These are phyloP conservation scores for Lathronympha strigana DNA, from an alignment of 2,888 invertebrate genomes.

Conservation along the genomic window DNA sequence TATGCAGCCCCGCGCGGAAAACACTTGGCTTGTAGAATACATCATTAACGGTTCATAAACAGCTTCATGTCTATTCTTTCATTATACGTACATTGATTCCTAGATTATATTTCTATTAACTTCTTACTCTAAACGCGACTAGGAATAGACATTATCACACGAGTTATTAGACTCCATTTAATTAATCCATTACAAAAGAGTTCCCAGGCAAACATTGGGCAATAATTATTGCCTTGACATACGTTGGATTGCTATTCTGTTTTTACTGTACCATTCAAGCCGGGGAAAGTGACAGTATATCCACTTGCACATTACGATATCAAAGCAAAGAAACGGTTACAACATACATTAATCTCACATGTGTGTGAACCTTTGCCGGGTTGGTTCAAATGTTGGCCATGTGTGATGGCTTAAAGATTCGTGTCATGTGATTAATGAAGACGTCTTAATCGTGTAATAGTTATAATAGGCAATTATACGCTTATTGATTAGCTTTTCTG, in stretches of 20 bases:
- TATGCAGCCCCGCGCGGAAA: no score
- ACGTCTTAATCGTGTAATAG: constrained; percentile 10
- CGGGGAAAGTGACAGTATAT: constrained; percentile 40
- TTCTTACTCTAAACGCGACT: background rate
- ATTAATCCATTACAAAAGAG: constrained; percentile 36
- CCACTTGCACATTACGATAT: constrained; percentile 37
- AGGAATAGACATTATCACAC: constrained; percentile 5
- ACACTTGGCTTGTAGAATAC: background rate
- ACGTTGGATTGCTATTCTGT: constrained; percentile 21
- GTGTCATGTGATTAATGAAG: constrained; percentile 20
- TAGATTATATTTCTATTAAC: background rate
- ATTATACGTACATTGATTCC: background rate
- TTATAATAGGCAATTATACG: constrained; percentile 2
- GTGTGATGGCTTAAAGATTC: constrained; percentile 21
- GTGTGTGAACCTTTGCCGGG: constrained; percentile 37
- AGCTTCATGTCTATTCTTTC: no score
- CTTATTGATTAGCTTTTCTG: background rate
- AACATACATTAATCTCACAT: constrained; percentile 37
- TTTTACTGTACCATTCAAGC: constrained; percentile 33
- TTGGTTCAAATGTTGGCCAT: constrained; percentile 19
- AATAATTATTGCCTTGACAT: constrained; percentile 42
- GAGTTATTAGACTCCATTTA: constrained; percentile 24
- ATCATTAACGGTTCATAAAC: background rate
- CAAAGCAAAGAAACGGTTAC: constrained; percentile 36
- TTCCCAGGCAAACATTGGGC: constrained; percentile 39